Base-by-base conservation (phyloP, 2,797 vertebrate species). In the Pelodytes ibericus region DNA sequence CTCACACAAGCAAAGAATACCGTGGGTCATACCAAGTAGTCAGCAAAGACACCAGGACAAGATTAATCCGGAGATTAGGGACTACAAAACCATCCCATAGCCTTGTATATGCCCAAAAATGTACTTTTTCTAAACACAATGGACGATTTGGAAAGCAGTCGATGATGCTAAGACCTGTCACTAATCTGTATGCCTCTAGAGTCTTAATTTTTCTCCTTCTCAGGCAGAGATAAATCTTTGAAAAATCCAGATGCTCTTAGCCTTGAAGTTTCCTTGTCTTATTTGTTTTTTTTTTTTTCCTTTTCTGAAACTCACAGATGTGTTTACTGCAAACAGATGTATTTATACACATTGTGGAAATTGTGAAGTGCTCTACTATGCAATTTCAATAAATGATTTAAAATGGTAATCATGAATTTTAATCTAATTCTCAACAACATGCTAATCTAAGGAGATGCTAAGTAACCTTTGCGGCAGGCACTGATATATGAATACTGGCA, bases 331-430 rank as follows among this genome's bases (percentile, higher is more conserved):
- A 61, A 62, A 83, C 82, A 82, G 80, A 77, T 41, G 0, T 67
- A 84, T 80, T 74, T 78, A 77, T 83, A 82, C 56, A 77, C 72
- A 80, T 81, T 80, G 83, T 57, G 79, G 80, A 81, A 84, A 72
- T 57, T 80, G 74, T 80, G 75, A 80, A 82, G 72, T 80, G 83
- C 61, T 75, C 78, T 18, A 59, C 61, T 31, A 75, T 80, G 80
- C 81, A 83, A 84, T 82, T 76, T 70, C 74, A 79, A 80, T 90
- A 84, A 88, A 89, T 85, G 87, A 90, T 87, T 86, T 80, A 83
- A 58, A 83, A 82, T 84, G 82, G 80, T 80, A 83, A 82, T 82
- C 82, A 86, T 88, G 79, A 83, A 88, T 88, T 86, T 86, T 87
- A 86, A 88, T 87, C 83, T 77, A 24, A 69, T 79, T 86, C 81